Evolutionary conservation across 2,113 vertebrate genomes (phyloP), one percentile per base, ranked within the genome.

Genomic region (Anoplopoma fimbria): DNA sequence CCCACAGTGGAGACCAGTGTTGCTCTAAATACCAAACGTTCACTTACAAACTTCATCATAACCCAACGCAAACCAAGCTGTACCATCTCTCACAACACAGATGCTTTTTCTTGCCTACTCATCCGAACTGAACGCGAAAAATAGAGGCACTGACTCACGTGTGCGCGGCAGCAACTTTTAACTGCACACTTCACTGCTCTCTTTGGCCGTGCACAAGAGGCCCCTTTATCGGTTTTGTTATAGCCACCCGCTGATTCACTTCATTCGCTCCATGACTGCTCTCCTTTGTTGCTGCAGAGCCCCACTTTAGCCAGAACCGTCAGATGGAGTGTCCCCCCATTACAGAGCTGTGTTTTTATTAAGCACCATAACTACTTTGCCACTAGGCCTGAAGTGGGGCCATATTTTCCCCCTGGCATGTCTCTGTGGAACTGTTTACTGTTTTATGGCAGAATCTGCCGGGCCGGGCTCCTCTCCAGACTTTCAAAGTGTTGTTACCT

Each of bases 311-410:
- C 78, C 79, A 13, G 40, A 49, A 74, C 83, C 85, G 84, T 94
- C 90, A 83, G 81, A 86, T 92, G 88, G 79, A 92, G 90, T 87
- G 91, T 89, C 89, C 85, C 82, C 31, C 85, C 82, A 91, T 92
- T 90, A 88, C 79, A 69, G 89, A 76, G 86, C 89, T 83, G 77
- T 88, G 85, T 90, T 92, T 92, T 92, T 88, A 91, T 91, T 88
- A 93, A 93, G 86, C 86, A 90, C 91, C 82, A 82, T 87, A 90
- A 90, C 89, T 74, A 75, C 86, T 86, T 85, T 82, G 85, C 81
- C 87, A 80, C 91, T 86, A 80, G 74, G 79, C 77, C 77, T 93
- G 89, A 92, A 92, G 93, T 87, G 87, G 69, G 77, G 78, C 88
- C 85, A 86, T 93, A 87, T 90, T 89, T 84, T 60, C 69, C 71